Evolutionary conservation across 2,797 vertebrate genomes (phyloP), one percentile per base, ranked within the genome.

Genomic region (Channallabes apus): DNA sequence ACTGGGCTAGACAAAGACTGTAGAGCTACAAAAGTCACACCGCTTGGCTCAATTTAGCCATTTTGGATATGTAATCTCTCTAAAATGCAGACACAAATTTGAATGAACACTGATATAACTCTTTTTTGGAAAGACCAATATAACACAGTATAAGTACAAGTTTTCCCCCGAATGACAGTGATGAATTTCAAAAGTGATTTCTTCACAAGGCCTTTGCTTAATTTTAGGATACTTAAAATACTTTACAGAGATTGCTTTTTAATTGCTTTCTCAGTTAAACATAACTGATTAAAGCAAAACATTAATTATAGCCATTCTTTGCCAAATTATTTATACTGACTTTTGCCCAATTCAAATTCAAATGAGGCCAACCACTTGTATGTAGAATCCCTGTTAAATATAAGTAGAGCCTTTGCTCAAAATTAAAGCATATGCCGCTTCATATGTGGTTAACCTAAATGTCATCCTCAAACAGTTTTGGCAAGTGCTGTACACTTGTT

Each of bases 361-460:
- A 80, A 82, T 46, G 59, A 75, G 54, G 80, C 38, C 51, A 72
- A 69, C 22, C 38, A 9, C 75, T 72, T 58, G 11, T 51, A 38
- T 65, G 59, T 82, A 79, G 24, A 22, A 79, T 56, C 58, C 15
- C 27, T 80, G 46, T 82, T 79, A 85, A 76, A 76, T 68, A 68
- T 18, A 83, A 41, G 41, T 65, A 20, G n/a, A 59, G 38, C 29
- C 27, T 83, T 38, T 61, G 58, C 59, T n/a, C n/a, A 18, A 14
- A 79, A 5, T 79, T 15, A 78, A 38, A 78, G 11, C 32, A 38
- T 38, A 61, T 35, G n/a, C 11, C 38, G 20, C 76, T 38, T 78
- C 24, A 72, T 72, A 77, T 76, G 75, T 54, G 69, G 80, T 85
- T 83, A 77, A 67, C 11, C 67, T 22, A 61, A 82, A 82, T 86